A percentile compares a stretch with the other conserved stretches of the same genome.
Conservation (phyloP, 2,113 vertebrate species). For the Alligator mississippiensis region DNA sequence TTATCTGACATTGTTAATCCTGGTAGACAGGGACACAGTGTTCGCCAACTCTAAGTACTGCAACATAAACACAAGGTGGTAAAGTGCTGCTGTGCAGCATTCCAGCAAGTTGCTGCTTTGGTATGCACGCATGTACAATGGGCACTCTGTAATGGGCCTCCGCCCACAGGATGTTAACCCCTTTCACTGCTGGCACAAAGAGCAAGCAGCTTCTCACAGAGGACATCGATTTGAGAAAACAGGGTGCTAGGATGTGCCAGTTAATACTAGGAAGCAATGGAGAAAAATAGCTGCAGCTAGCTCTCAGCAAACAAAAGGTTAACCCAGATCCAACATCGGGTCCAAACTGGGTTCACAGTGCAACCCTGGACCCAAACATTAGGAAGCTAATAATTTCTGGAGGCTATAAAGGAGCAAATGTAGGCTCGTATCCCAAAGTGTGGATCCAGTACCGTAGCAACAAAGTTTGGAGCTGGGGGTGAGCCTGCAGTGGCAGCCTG, state of each 20-base stretch:
- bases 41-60: slow-evolving; percentile 27
- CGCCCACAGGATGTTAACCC: slow-evolving; percentile 66
- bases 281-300: background rate
- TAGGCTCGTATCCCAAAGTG: background rate
- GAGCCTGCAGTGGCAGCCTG: too few relatives aligned
- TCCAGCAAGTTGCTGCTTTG: slow-evolving; percentile 70
- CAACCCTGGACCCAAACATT: fast-evolving
- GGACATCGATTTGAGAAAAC: background rate
- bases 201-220: background rate
- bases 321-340: fast-evolving
- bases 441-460: background rate
- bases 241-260: fast-evolving
- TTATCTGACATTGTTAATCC: slow-evolving; percentile 52
- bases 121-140: slow-evolving; percentile 72
- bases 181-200: background rate
- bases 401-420: background rate
- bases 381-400: background rate
- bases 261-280: background rate
- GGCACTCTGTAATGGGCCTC: slow-evolving; percentile 61
- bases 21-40: background rate
- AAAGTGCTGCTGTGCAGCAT: slow-evolving; percentile 64
- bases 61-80: slow-evolving; percentile 69
- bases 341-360: fast-evolving
- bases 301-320: background rate
- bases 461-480: too few relatives aligned